These are phyloP conservation scores for Phragmatobia fuliginosa DNA, from an alignment of 2,888 invertebrate genomes.

Conservation along the genomic window DNA sequence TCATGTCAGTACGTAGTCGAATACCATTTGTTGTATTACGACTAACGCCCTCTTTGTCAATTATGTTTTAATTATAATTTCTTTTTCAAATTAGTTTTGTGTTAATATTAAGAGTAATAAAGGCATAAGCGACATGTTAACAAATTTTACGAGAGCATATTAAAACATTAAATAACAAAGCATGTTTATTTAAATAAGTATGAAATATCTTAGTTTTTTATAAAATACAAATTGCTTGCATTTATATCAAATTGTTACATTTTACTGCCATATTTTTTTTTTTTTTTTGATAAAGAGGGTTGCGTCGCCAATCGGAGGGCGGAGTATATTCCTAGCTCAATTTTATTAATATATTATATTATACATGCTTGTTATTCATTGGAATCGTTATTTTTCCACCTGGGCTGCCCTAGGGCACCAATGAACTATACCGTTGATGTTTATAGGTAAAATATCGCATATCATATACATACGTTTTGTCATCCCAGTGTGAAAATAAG, in stretches of 20 bases:
- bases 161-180: not conserved
- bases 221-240: constrained; percentile 18
- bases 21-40: constrained; percentile 38
- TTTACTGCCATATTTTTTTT: constrained; percentile 10
- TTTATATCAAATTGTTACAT: constrained; percentile 17
- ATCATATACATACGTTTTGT: constrained; percentile 46
- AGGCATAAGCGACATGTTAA: not conserved
- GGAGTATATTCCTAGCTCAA: constrained; percentile 81
- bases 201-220: not conserved
- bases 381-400: constrained; percentile 56
- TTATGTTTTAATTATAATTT: not conserved
- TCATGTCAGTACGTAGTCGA: constrained; percentile 28
- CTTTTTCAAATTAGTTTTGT: not conserved
- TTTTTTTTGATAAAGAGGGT: constrained; percentile 44
- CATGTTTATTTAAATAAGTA: not conserved
- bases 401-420: constrained; percentile 47
- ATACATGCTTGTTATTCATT: constrained; percentile 77
- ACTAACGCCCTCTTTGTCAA: constrained; percentile 25
- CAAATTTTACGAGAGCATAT: not conserved
- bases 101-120: constrained; percentile 7
- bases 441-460: constrained; percentile 51
- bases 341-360: constrained; percentile 78
- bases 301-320: constrained; percentile 52
- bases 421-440: constrained; percentile 40
- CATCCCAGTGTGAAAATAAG: constrained; percentile 41